phyloP scores from a whole-genome alignment of 2,888 invertebrate species.

The Phengaris arion region DNA sequence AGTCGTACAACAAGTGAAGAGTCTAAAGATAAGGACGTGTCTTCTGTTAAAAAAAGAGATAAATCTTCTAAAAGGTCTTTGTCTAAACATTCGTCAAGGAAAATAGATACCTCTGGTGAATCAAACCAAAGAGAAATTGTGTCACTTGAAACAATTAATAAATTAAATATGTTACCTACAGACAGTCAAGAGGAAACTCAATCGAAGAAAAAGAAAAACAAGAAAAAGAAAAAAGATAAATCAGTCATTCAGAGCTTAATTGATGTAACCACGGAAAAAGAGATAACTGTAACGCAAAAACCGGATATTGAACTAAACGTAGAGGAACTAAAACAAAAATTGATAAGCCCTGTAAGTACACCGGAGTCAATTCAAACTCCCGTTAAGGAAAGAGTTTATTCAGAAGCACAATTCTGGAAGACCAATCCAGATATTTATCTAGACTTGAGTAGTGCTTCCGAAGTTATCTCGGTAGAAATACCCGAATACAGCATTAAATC shows the following conservation, averaged over 20 bases:
- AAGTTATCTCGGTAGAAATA: constrained; percentile 50
- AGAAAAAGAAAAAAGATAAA: constrained; percentile 62
- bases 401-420: constrained; percentile 74
- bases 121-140: constrained; percentile 40
- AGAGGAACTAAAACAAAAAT: constrained; percentile 36
- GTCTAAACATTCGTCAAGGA: constrained; percentile 50
- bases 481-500: background rate
- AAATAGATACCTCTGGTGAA: constrained; percentile 45
- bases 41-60: constrained; percentile 57
- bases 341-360: constrained; percentile 55
- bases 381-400: constrained; percentile 65
- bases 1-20: constrained; percentile 47
- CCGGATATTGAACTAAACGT: constrained; percentile 25
- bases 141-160: constrained; percentile 32
- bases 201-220: constrained; percentile 56
- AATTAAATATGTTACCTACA: background rate
- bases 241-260: constrained; percentile 41
- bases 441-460: constrained; percentile 49
- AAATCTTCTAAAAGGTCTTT: constrained; percentile 38
- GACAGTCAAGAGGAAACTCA: constrained; percentile 34
- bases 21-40: constrained; percentile 56
- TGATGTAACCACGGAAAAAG: constrained; percentile 29
- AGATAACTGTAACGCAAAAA: background rate
- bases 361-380: constrained; percentile 69
- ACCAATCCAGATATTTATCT: constrained; percentile 54